phyloP scores from a whole-genome alignment of 2,797 vertebrate genomes.

The Oryzias dopingdopingensis region DNA sequence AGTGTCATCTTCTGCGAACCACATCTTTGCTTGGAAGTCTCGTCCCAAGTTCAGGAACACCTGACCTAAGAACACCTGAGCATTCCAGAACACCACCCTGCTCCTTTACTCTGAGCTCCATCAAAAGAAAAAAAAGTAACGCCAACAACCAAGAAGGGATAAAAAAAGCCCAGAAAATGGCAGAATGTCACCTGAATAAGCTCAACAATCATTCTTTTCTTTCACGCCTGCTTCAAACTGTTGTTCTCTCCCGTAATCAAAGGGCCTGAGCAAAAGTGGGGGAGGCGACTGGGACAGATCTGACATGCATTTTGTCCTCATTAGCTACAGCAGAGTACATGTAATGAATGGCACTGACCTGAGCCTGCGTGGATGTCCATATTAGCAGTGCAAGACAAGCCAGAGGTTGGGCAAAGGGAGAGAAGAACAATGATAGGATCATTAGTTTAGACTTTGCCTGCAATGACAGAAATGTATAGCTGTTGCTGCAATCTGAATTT shows the following conservation, averaged over 20 bases:
- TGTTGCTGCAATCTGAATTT: slow-evolving; percentile 34
- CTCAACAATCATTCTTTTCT: not conserved
- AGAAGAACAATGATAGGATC: slow-evolving; percentile 83
- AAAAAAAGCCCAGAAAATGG: too few relatives aligned
- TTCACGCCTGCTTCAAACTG: slow-evolving; percentile 35
- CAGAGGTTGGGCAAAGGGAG: slow-evolving; percentile 79
- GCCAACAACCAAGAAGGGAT: too few relatives aligned
- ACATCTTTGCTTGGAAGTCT: too few relatives aligned
- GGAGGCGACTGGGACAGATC: slow-evolving; percentile 33
- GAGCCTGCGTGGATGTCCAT: slow-evolving; percentile 97
- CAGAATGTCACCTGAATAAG: too few relatives aligned
- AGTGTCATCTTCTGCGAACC: too few relatives aligned
- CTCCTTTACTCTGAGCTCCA: slow-evolving; percentile 27
- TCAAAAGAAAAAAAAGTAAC: slow-evolving; percentile 13
- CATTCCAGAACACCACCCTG: slow-evolving; percentile 14
- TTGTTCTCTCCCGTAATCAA: slow-evolving; percentile 39
- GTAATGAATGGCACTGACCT: slow-evolving; percentile 93
- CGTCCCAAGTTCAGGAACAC: too few relatives aligned
- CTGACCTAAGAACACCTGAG: slow-evolving; percentile 15
- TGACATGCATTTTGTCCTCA: slow-evolving; percentile 66
- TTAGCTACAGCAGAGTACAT: slow-evolving; percentile 69
- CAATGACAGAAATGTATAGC: slow-evolving; percentile 56
- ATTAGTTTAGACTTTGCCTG: slow-evolving; percentile 82
- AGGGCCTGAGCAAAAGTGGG: slow-evolving; percentile 30
- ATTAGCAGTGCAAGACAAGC: slow-evolving; percentile 93